phyloP scores from a whole-genome alignment of 2,797 vertebrate species.

The Echiichthys vipera region DNA sequence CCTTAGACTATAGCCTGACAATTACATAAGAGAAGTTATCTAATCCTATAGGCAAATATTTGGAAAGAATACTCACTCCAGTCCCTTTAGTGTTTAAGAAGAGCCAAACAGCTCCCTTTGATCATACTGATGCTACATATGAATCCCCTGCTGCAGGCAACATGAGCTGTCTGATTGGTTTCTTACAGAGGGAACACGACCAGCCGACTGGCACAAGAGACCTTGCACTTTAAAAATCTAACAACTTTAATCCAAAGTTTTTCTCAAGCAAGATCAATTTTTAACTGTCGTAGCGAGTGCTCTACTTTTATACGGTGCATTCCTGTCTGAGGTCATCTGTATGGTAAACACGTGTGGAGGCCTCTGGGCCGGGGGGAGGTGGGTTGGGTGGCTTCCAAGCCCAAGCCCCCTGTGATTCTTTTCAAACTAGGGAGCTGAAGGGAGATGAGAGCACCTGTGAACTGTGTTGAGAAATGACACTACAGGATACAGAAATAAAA shows the following conservation, averaged over 20 bases:
- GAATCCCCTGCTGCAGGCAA: slow-evolving; percentile 23
- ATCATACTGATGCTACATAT: slow-evolving; percentile 30
- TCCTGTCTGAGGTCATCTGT: slow-evolving; percentile 80
- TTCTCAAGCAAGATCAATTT: slow-evolving; percentile 20
- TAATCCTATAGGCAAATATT: slow-evolving; percentile 41
- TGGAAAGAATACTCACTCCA: slow-evolving; percentile 13
- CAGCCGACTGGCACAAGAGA: neutral
- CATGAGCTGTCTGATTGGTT: slow-evolving; percentile 25
- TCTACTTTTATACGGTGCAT: slow-evolving; percentile 68
- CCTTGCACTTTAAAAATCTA: slow-evolving; percentile 2
- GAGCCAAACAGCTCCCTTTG: slow-evolving; percentile 32
- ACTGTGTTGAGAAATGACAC: slow-evolving; percentile 48
- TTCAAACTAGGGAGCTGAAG: slow-evolving; percentile 66
- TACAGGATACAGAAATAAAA: slow-evolving; percentile 41
- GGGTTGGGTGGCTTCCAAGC: slow-evolving; percentile 72
- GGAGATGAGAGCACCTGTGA: slow-evolving; percentile 72
- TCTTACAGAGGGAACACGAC: slow-evolving; percentile 30
- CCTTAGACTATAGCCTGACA: neutral
- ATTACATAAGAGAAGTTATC: neutral
- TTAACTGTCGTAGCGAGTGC: slow-evolving; percentile 23
- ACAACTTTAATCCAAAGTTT: slow-evolving; percentile 13
- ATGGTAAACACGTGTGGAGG: slow-evolving; percentile 76
- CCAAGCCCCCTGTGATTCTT: slow-evolving; percentile 79
- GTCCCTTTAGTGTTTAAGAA: slow-evolving; percentile 18
- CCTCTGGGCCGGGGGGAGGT: slow-evolving; percentile 24